Evolutionary conservation across 2,888 invertebrate species (phyloP).

Genomic region (Eupithecia subfuscata): DNA sequence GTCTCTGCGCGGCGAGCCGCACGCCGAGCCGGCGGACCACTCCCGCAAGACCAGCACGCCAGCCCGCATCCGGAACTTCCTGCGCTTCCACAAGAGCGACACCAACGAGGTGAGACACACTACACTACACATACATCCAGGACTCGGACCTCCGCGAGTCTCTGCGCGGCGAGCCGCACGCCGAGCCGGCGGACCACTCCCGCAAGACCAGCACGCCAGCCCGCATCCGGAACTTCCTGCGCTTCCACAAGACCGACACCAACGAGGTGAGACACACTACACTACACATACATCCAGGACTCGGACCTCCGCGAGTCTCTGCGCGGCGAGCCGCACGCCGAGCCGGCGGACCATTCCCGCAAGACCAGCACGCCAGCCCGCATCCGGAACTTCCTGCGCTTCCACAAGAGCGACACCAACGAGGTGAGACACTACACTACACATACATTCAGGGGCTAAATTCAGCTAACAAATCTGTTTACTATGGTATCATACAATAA

Average conservation of each 20-base stretch:
- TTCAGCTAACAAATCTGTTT: too few relatives aligned
- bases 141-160: slow-evolving; percentile 84
- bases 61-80: slow-evolving; percentile 85
- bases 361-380: slow-evolving; percentile 86
- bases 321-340: slow-evolving; percentile 76
- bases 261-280: slow-evolving; percentile 69
- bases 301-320: slow-evolving; percentile 83
- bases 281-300: slow-evolving; percentile 64
- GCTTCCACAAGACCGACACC: slow-evolving; percentile 66
- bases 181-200: slow-evolving; percentile 50
- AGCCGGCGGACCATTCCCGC: slow-evolving; percentile 58
- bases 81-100: slow-evolving; percentile 75
- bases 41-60: slow-evolving; percentile 85
- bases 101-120: slow-evolving; percentile 69
- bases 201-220: slow-evolving; percentile 86
- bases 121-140: slow-evolving; percentile 51
- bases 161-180: slow-evolving; percentile 81
- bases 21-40: slow-evolving; percentile 51
- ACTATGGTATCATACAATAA: too few relatives aligned
- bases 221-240: slow-evolving; percentile 85
- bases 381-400: slow-evolving; percentile 85
- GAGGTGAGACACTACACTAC: slow-evolving; percentile 64
- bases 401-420: slow-evolving; percentile 65
- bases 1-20: slow-evolving; percentile 82
- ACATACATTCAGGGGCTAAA: too few relatives aligned